Percentiles rank a stretch among this genome's conserved stretches.
These are phyloP conservation scores for Holacanthus passer DNA, from an alignment of 2,113 vertebrate genomes.

Conservation along the genomic window DNA sequence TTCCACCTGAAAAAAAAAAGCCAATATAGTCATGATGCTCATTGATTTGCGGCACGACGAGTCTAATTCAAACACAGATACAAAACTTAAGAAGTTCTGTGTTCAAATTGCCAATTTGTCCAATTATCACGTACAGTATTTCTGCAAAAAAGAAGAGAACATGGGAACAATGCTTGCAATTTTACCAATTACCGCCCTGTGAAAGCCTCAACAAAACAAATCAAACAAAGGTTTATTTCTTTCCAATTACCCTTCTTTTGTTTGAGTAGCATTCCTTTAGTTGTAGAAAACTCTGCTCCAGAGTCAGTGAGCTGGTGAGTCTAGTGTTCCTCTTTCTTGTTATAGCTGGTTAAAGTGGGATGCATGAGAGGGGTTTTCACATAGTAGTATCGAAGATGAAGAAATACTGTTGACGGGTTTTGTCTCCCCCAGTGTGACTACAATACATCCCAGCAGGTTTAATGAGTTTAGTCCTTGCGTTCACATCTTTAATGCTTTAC, in stretches of 20 bases:
- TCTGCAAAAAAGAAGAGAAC: background rate
- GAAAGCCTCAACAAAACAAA: slow-evolving; percentile 10
- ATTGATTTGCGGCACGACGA: background rate
- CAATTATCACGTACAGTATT: background rate
- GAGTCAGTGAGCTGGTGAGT: background rate
- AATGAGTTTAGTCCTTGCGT: background rate
- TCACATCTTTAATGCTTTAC: background rate
- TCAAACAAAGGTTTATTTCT: background rate
- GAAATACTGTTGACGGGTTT: background rate
- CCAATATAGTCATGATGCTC: background rate
- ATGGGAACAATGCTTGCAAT: background rate
- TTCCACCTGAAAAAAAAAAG: background rate
- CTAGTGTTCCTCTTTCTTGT: background rate
- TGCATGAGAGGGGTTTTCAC: background rate
- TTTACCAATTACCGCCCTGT: background rate
- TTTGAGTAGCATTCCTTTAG: background rate
- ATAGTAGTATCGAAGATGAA: background rate
- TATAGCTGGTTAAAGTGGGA: background rate
- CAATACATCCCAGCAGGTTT: background rate
- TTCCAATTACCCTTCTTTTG: background rate
- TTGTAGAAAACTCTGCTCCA: background rate
- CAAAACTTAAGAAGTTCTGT: background rate
- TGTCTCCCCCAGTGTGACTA: background rate
- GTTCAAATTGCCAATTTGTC: background rate
- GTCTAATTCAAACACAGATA: background rate